Conservation (phyloP, 1,140 invertebrate species). For the Capitella teleta region DNA sequence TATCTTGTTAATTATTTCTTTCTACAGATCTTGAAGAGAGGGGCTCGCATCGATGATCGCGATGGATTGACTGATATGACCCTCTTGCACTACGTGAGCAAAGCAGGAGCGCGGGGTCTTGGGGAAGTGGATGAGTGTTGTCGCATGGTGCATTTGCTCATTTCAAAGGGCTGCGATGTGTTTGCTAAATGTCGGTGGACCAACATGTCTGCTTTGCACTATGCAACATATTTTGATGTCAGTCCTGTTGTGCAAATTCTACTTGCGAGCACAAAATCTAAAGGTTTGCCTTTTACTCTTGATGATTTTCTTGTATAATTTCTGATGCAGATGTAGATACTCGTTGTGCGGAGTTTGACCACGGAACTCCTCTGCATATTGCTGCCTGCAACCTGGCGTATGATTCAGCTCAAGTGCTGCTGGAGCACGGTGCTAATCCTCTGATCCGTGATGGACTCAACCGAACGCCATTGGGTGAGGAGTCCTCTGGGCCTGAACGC, state of each 20-base stretch:
- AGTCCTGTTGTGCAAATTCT: conserved; percentile 44
- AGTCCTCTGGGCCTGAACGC: too few relatives aligned
- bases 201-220: conserved; percentile 49
- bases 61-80: conserved; percentile 52
- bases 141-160: conserved; percentile 28
- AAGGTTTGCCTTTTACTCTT: conserved; percentile 19
- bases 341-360: conserved; percentile 46
- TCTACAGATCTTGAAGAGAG: conserved; percentile 41
- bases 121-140: conserved; percentile 40
- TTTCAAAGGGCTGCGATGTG: conserved; percentile 44
- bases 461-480: conserved; percentile 37
- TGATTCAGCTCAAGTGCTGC: conserved; percentile 42
- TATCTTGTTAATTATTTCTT: too few relatives aligned
- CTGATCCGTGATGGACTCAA: conserved; percentile 39
- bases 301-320: background rate
- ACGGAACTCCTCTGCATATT: conserved; percentile 47
- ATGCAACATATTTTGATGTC: conserved; percentile 50
- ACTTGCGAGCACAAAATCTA: conserved; percentile 34
- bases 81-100: conserved; percentile 48
- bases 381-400: conserved; percentile 46
- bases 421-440: conserved; percentile 44
- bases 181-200: conserved; percentile 49
- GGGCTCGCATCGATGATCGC: conserved; percentile 45
- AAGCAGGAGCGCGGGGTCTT: conserved; percentile 47
- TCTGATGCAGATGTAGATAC: conserved; percentile 34